Percentiles rank a stretch among this genome's conserved stretches.
phyloP scores from a whole-genome alignment of 2,888 invertebrate species.

The Ormyrus labotus region DNA sequence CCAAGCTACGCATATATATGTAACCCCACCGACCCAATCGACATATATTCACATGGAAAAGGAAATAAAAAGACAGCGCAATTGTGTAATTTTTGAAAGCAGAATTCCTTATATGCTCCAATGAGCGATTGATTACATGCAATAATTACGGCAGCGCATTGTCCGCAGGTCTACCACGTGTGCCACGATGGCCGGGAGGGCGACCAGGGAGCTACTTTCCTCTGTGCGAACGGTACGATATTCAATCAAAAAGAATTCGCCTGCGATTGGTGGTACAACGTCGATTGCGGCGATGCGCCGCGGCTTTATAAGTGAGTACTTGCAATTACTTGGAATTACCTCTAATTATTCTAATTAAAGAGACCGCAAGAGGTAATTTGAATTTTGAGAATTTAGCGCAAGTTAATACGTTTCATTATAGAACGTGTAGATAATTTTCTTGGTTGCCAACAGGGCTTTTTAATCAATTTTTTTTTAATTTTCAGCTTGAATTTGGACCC shows the following conservation, averaged over 20 bases:
- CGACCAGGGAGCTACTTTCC: constrained; percentile 88
- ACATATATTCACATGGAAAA: too few species aligned
- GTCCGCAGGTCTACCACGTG: constrained; percentile 86
- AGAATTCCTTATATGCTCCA: too few species aligned
- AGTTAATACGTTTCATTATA: neutral
- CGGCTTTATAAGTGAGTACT: constrained; percentile 82
- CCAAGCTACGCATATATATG: too few species aligned
- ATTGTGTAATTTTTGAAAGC: too few species aligned
- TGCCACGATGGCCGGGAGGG: constrained; percentile 92
- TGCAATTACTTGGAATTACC: neutral
- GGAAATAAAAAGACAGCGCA: too few species aligned
- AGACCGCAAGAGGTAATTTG: neutral
- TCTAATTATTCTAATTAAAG: neutral
- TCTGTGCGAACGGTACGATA: constrained; percentile 91
- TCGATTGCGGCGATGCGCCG: constrained; percentile 87
- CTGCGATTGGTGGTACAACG: constrained; percentile 96
- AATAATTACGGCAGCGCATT: neutral
- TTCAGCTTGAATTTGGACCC: constrained; percentile 88
- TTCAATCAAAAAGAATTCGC: constrained; percentile 91
- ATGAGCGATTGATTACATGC: too few species aligned
- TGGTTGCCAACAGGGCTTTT: too few species aligned
- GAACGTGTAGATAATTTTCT: too few species aligned
- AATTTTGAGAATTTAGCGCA: neutral
- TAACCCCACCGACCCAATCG: too few species aligned
- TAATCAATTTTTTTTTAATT: constrained; percentile 60